Conservation (phyloP, 2,113 vertebrate genomes). For the Sylvia atricapilla region DNA sequence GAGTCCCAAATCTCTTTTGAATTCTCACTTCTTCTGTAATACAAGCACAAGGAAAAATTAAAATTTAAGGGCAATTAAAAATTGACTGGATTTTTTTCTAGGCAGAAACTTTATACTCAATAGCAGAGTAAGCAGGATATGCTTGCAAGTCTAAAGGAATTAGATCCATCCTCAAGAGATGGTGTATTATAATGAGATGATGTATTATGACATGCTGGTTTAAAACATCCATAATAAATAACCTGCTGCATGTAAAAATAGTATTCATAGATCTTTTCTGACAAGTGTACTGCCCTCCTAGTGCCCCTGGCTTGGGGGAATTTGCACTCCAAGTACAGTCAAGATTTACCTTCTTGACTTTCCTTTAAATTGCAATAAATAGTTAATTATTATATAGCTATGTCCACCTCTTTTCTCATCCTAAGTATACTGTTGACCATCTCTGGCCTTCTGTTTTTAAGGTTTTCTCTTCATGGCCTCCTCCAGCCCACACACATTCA, state of each 20-base stretch:
- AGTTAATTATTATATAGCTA: neutral
- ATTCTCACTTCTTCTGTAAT: neutral
- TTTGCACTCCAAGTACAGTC: neutral
- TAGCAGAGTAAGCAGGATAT: neutral
- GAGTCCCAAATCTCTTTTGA: neutral
- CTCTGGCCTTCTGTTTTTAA: neutral
- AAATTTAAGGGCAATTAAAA: neutral
- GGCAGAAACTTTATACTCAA: neutral
- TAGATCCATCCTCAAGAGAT: neutral
- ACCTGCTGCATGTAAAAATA: neutral
- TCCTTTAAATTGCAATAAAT: neutral
- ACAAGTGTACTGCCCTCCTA: neutral
- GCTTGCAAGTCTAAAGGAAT: neutral
- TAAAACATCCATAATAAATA: slow-evolving; percentile 44
- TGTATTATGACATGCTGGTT: slow-evolving; percentile 3
- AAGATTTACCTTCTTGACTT: neutral
- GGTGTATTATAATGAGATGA: slow-evolving; percentile 6
- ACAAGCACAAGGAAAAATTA: neutral
- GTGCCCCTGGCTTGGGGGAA: neutral
- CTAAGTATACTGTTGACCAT: neutral
- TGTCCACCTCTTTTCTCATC: neutral
- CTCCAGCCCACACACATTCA: neutral
- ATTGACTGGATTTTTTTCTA: neutral
- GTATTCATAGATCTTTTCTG: slow-evolving; percentile 12
- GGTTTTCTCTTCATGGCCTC: neutral